phyloP scores from a whole-genome alignment of 2,113 vertebrate genomes.

The Irena cyanogastra region DNA sequence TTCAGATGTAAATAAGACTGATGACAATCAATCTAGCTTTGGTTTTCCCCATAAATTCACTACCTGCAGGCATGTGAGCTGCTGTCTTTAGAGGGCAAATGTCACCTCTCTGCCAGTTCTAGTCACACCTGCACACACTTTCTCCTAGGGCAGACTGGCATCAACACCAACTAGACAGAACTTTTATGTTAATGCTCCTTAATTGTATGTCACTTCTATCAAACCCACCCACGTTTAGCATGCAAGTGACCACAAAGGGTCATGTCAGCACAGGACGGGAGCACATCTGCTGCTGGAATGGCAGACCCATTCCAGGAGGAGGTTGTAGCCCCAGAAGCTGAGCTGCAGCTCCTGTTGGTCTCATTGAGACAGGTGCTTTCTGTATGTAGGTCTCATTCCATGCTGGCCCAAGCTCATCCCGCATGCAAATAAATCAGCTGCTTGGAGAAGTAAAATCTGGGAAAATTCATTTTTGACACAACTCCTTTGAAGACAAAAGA shows the following conservation, averaged over 20 bases:
- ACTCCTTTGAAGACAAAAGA: neutral
- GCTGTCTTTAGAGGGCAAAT: neutral
- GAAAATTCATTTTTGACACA: neutral
- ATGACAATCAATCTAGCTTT: neutral
- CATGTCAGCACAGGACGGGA: neutral
- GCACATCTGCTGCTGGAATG: neutral
- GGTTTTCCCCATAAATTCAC: neutral
- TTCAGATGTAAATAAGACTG: neutral
- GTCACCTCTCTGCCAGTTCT: neutral
- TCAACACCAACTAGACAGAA: neutral
- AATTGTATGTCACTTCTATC: neutral
- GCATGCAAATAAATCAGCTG: neutral
- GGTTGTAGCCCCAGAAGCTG: neutral
- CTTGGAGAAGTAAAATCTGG: neutral
- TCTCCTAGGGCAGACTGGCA: neutral
- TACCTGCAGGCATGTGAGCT: neutral
- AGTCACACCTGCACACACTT: neutral
- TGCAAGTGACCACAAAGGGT: neutral
- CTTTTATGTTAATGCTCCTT: neutral
- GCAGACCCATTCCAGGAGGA: neutral
- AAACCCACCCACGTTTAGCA: accelerated
- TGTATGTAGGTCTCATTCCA: neutral
- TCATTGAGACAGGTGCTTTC: neutral
- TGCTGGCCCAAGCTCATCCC: neutral
- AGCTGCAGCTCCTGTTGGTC: neutral